phyloP scores from a whole-genome alignment of 2,113 vertebrate genomes.

The Mandrillus leucophaeus region DNA sequence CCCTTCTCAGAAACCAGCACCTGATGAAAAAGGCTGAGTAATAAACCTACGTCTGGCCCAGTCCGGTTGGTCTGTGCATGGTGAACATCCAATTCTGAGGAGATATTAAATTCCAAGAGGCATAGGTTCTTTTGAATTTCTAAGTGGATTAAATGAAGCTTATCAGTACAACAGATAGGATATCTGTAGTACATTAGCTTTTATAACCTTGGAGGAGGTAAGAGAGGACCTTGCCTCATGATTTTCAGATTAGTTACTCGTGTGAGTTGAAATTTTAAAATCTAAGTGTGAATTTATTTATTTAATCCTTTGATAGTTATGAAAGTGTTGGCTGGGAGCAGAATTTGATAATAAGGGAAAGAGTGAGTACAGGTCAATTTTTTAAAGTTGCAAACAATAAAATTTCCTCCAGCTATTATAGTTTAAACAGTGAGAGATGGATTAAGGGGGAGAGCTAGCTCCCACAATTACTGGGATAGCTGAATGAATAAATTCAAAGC shows the following conservation, averaged over 20 bases:
- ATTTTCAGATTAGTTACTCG: not conserved
- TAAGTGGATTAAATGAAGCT: not conserved
- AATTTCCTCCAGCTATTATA: not conserved
- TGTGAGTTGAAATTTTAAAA: conserved; percentile 1
- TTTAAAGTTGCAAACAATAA: not conserved
- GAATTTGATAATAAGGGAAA: conserved; percentile 2
- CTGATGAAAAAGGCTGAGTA: not conserved
- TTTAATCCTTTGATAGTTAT: not conserved
- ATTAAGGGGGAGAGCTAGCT: not conserved
- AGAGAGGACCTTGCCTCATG: not conserved
- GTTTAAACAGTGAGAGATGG: not conserved
- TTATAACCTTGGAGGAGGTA: not conserved
- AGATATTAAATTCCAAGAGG: not conserved
- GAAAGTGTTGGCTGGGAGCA: not conserved
- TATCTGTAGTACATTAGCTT: not conserved
- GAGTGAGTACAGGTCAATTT: not conserved
- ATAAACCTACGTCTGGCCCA: not conserved
- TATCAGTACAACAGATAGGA: not conserved
- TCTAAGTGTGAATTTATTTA: not conserved
- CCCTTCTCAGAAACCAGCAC: not conserved
- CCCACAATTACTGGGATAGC: not conserved
- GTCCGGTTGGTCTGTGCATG: not conserved
- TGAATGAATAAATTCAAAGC: not conserved
- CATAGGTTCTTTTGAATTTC: not conserved
- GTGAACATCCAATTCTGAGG: not conserved